Evolutionary conservation across 1,140 invertebrate genomes (phyloP).

Genomic region (Nylanderia fulva): DNA sequence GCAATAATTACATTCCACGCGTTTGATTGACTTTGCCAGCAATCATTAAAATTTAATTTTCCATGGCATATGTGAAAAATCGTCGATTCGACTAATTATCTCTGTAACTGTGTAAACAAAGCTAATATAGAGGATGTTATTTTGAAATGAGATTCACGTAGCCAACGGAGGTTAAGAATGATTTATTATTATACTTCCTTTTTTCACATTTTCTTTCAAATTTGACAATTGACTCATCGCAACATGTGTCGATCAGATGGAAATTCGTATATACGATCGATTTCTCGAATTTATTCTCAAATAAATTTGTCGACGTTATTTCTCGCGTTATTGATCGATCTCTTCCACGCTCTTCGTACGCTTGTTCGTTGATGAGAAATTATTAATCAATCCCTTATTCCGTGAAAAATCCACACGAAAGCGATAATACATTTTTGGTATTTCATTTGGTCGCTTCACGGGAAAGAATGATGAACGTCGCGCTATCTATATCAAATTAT

Average conservation of each 20-base stretch:
- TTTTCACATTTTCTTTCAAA: neutral
- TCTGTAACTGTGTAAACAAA: conserved; percentile 47
- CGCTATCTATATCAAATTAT: conserved; percentile 5
- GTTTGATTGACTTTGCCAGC: conserved; percentile 54
- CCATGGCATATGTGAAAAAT: conserved; percentile 38
- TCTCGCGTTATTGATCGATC: neutral
- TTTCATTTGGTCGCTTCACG: conserved; percentile 46
- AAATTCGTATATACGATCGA: neutral
- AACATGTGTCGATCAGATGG: neutral
- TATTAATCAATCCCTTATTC: conserved; percentile 19
- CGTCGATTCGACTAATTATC: conserved; percentile 56
- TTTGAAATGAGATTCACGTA: conserved; percentile 19
- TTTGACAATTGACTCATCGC: neutral
- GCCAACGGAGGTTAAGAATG: conserved; percentile 38
- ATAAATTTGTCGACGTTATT: neutral
- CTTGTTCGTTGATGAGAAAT: conserved; percentile 2
- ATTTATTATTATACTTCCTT: neutral
- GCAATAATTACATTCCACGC: conserved; percentile 57
- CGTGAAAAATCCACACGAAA: conserved; percentile 18
- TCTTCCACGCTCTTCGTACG: neutral
- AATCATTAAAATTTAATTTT: conserved; percentile 61
- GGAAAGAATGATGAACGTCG: conserved; percentile 11
- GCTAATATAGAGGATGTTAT: conserved; percentile 37
- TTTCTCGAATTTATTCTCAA: neutral
- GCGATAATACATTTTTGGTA: conserved; percentile 34